Percentiles rank a stretch among this genome's conserved stretches.
Conservation (phyloP, 1,140 invertebrate genomes). For the Drosophila cardini region DNA sequence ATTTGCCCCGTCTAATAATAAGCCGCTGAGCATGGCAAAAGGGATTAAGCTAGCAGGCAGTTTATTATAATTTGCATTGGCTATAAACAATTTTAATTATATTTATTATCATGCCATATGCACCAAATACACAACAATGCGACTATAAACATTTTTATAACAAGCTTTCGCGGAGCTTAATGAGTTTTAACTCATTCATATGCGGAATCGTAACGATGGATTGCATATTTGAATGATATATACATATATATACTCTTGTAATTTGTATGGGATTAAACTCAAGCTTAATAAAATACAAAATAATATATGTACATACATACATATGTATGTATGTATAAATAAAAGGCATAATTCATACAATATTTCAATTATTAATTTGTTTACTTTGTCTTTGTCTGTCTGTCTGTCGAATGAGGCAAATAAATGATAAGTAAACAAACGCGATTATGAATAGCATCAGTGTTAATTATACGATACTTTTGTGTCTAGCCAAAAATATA, state of each 20-base stretch:
- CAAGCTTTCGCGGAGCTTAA: constrained; percentile 59
- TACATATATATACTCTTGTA: constrained; percentile 9
- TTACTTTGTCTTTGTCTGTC: constrained; percentile 6
- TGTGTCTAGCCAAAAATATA: neutral
- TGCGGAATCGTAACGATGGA: constrained; percentile 13
- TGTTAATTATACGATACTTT: neutral
- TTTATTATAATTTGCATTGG: constrained; percentile 50
- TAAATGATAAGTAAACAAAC: neutral
- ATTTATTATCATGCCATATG: constrained; percentile 49
- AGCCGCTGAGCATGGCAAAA: constrained; percentile 64
- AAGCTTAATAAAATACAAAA: constrained; percentile 12
- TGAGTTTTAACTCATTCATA: constrained; percentile 42
- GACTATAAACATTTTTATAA: constrained; percentile 41
- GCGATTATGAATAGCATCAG: neutral
- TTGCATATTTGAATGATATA: constrained; percentile 19
- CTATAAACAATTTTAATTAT: constrained; percentile 54
- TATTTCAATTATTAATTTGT: constrained; percentile 33
- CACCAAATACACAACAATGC: constrained; percentile 23
- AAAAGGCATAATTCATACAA: neutral
- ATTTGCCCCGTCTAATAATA: constrained; percentile 34
- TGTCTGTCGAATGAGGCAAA: neutral
- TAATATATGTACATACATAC: constrained; percentile 4
- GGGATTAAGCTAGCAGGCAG: constrained; percentile 48
- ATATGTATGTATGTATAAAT: constrained; percentile 17
- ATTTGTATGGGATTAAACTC: constrained; percentile 43